Percentiles rank a stretch among this genome's conserved stretches.
Conservation (phyloP, 2,888 invertebrate genomes). For the Kuschelorhynchus macadamiae region DNA sequence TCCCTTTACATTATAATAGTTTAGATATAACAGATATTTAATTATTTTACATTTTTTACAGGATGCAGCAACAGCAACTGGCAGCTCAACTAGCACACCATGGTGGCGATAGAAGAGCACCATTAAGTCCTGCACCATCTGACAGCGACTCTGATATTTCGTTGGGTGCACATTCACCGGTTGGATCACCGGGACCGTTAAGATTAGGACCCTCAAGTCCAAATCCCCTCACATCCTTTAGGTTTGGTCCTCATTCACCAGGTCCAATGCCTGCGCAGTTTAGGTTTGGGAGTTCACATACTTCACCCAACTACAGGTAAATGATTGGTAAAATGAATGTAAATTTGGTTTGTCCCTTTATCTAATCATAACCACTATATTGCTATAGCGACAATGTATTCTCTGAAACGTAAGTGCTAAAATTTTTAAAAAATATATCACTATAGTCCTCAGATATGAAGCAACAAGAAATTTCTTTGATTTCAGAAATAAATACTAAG, state of each 20-base stretch:
- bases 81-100: constrained; percentile 67
- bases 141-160: constrained; percentile 70
- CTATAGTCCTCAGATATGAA: not conserved
- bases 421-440: too few species aligned
- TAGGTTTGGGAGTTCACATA: constrained; percentile 64
- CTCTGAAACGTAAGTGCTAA: too few species aligned
- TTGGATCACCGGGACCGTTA: constrained; percentile 65
- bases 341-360: not conserved
- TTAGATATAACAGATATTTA: too few species aligned
- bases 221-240: constrained; percentile 65
- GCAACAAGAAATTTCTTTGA: not conserved
- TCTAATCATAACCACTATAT: too few species aligned
- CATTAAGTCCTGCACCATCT: constrained; percentile 66
- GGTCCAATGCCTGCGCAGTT: constrained; percentile 69
- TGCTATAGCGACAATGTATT: too few species aligned
- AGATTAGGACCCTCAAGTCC: constrained; percentile 63
- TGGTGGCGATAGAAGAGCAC: constrained; percentile 62
- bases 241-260: constrained; percentile 68
- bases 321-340: too few species aligned
- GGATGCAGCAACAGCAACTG: constrained; percentile 69
- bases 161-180: constrained; percentile 67
- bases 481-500: not conserved
- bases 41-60: constrained; percentile 57
- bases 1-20: too few species aligned
- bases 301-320: constrained; percentile 59